A percentile compares a stretch with the other conserved stretches of the same genome.
phyloP scores from a whole-genome alignment of 1,140 invertebrate species.

The Calliphora vicina region DNA sequence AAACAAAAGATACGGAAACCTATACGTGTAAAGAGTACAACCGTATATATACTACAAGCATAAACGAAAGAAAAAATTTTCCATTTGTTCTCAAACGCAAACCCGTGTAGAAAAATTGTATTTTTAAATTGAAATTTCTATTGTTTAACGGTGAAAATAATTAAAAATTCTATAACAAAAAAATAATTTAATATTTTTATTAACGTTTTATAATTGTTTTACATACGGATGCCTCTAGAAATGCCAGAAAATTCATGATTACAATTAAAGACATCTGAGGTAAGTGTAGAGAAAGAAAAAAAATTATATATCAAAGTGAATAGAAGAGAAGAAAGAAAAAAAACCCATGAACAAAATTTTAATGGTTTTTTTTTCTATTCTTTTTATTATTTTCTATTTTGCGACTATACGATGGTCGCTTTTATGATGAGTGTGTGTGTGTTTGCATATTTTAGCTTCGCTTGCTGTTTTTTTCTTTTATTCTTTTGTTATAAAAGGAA shows the following conservation, averaged over 20 bases:
- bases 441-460: slow-evolving; percentile 34
- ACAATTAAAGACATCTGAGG: slow-evolving; percentile 61
- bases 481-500: background rate
- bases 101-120: slow-evolving; percentile 11
- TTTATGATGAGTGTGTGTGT: slow-evolving; percentile 36
- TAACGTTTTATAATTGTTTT: slow-evolving; percentile 45
- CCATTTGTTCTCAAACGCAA: slow-evolving; percentile 22
- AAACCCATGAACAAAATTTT: no score
- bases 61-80: slow-evolving; percentile 38
- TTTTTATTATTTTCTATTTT: no score
- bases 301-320: background rate
- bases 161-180: slow-evolving; percentile 37
- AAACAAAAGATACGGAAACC: slow-evolving; percentile 36
- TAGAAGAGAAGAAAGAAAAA: no score
- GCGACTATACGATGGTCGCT: no score
- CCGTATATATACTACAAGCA: background rate
- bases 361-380: no score
- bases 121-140: slow-evolving; percentile 35
- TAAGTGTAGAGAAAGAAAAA: slow-evolving; percentile 45
- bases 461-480: slow-evolving; percentile 39
- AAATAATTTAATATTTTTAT: slow-evolving; percentile 44
- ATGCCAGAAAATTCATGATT: slow-evolving; percentile 61
- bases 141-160: slow-evolving; percentile 47
- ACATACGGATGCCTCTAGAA: slow-evolving; percentile 49
- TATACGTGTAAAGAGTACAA: slow-evolving; percentile 33